Evolutionary conservation across 2,888 invertebrate genomes (phyloP), one percentile per base, ranked within the genome.

Genomic region (Aleiodes testaceus): DNA sequence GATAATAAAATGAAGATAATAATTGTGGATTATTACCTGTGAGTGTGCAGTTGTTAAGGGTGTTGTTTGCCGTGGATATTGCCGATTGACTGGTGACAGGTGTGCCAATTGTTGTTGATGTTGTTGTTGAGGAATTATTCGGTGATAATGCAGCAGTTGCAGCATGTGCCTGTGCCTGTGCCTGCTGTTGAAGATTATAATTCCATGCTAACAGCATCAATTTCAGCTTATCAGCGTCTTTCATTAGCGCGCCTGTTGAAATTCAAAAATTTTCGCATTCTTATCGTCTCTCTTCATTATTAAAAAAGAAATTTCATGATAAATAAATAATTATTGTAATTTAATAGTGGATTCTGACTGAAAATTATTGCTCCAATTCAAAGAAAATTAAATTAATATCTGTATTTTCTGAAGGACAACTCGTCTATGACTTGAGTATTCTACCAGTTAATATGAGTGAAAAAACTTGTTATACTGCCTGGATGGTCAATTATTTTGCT

Each of bases 181-280:
- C 85, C 82, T 86, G 87, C 74, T 85, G 85, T 87, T 94, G 94
- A 89, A 92, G 93, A 90, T 94, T 93, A 90, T 94, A 94, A 91
- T 94, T 94, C 94, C 94, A 95, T 86, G 94, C 94, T 87, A 94
- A 91, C 89, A 95, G 91, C 94, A 95, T 94, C 90, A 94, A 91
- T 91, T 94, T 94, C 90, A 95, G 91, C 90, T 94, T 94, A 90
- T 95, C 94, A 84, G 93, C 93, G 88, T 95, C 94, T 92, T 94
- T 94, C 92, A 93, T 91, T 90, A 89, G 87, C 84, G 85, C 84
- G 84, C 89, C 90, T 90, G 89, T 88, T 82, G 81, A 81, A 79
- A 80, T 79, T 72, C 75, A 79, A 75, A 75, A 44, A 79, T 79
- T 80, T 45, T 20, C 14, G 16, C 12, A 42, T 18, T 61, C 7